Percentiles rank a stretch among this genome's conserved stretches.
Conservation (phyloP, 2,888 invertebrate genomes). For the Drymonia ruficornis region DNA sequence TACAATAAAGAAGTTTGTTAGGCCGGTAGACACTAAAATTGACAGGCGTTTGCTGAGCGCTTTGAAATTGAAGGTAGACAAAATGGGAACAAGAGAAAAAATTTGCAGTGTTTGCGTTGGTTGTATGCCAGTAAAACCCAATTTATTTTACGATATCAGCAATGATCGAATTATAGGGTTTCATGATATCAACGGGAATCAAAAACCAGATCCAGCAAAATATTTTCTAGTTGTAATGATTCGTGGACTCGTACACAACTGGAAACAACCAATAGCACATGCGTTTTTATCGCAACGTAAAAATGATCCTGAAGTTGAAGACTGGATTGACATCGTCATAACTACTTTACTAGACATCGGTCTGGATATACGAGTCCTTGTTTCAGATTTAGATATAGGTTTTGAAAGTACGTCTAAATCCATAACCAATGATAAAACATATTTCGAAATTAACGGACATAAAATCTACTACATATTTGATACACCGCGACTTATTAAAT, state of each 20-base stretch:
- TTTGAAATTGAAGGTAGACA: conserved; percentile 27
- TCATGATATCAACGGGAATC: conserved; percentile 29
- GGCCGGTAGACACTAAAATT: conserved; percentile 18
- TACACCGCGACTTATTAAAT: not conserved
- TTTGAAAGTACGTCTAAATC: conserved; percentile 14
- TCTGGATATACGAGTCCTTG: conserved; percentile 20
- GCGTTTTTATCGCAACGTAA: conserved; percentile 21
- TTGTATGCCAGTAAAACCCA: conserved; percentile 15
- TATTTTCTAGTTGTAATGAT: conserved; percentile 25
- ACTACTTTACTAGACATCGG: conserved; percentile 21
- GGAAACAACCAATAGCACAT: conserved; percentile 33
- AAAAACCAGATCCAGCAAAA: conserved; percentile 21
- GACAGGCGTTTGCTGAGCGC: conserved; percentile 19
- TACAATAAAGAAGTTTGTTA: conserved; percentile 23
- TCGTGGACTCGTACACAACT: conserved; percentile 29
- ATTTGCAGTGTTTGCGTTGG: conserved; percentile 29
- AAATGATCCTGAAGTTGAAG: conserved; percentile 15
- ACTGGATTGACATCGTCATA: conserved; percentile 26
- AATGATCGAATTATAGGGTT: conserved; percentile 27
- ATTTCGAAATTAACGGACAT: conserved; percentile 18
- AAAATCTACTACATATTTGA: conserved; percentile 31
- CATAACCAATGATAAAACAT: conserved; percentile 14
- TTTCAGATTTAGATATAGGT: conserved; percentile 16
- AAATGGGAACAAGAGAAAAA: conserved; percentile 27
- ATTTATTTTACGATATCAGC: conserved; percentile 26